Evolutionary conservation across 2,797 vertebrate genomes (phyloP).

Genomic region (Gymnodraco acuticeps): DNA sequence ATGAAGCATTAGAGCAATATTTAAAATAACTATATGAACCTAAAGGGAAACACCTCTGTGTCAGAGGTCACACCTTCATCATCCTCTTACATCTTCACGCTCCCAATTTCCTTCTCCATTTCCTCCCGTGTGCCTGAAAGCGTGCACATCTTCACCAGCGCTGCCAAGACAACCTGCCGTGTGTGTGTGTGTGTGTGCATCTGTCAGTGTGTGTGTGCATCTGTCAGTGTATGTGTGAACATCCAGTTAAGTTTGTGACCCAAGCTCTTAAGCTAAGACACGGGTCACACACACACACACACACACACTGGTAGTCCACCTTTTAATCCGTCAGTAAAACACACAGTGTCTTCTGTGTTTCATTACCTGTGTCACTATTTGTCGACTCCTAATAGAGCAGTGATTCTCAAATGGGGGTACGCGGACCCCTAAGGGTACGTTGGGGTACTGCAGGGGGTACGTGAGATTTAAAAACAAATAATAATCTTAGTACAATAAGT

Average conservation of each 20-base stretch:
- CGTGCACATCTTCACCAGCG: conserved; percentile 1
- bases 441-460: no score
- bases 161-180: conserved; percentile 57
- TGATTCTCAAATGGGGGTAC: no score
- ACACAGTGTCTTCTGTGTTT: background rate
- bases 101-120: conserved; percentile 24
- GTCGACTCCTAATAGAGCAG: no score
- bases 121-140: conserved; percentile 9
- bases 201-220: conserved; percentile 51
- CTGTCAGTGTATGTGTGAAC: conserved; percentile 61
- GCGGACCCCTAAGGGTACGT: no score
- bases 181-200: conserved; percentile 29
- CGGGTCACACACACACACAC: conserved; percentile 42
- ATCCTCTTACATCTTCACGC: background rate
- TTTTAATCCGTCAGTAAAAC: background rate
- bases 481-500: no score
- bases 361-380: no score
- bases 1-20: background rate
- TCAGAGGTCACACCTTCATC: conserved; percentile 9
- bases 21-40: background rate
- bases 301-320: conserved; percentile 4
- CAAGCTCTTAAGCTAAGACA: conserved; percentile 60
- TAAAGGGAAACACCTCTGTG: background rate
- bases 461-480: no score
- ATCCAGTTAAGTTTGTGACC: conserved; percentile 63